These are phyloP conservation scores for Parnassius orleans DNA, from an alignment of 2,888 invertebrate genomes.

Conservation along the genomic window DNA sequence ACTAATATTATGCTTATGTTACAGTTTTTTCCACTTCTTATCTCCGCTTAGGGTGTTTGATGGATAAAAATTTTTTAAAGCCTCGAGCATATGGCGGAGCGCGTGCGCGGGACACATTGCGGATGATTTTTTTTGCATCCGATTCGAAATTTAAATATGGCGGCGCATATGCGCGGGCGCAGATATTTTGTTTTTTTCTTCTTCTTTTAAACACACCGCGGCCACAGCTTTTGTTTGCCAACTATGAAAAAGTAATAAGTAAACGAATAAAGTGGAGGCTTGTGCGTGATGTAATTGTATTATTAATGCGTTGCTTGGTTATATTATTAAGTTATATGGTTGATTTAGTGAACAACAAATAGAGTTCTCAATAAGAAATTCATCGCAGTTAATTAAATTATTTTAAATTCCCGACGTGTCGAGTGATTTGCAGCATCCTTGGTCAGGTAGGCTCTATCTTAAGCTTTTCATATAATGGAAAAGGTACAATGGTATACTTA, in stretches of 20 bases:
- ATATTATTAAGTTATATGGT: no score
- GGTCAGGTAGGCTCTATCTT: no score
- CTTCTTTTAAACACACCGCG: slow-evolving; percentile 50
- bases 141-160: slow-evolving; percentile 74
- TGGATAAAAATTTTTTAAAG: slow-evolving; percentile 43
- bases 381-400: no score
- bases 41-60: slow-evolving; percentile 65
- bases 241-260: slow-evolving; percentile 40
- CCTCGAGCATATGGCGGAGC: slow-evolving; percentile 64
- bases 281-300: not conserved
- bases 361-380: no score
- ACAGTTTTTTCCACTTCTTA: slow-evolving; percentile 62
- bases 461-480: no score
- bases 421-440: no score
- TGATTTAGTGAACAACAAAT: no score
- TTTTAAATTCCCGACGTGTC: no score
- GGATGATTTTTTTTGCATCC: slow-evolving; percentile 76
- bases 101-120: slow-evolving; percentile 75
- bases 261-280: slow-evolving; percentile 32
- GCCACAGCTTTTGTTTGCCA: slow-evolving; percentile 38
- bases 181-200: slow-evolving; percentile 54
- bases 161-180: slow-evolving; percentile 63
- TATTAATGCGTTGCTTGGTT: no score
- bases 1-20: slow-evolving; percentile 79
- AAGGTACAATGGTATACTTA: no score